Base-by-base conservation (phyloP, 2,888 invertebrate genomes). In the Cataglyphis albicans region DNA sequence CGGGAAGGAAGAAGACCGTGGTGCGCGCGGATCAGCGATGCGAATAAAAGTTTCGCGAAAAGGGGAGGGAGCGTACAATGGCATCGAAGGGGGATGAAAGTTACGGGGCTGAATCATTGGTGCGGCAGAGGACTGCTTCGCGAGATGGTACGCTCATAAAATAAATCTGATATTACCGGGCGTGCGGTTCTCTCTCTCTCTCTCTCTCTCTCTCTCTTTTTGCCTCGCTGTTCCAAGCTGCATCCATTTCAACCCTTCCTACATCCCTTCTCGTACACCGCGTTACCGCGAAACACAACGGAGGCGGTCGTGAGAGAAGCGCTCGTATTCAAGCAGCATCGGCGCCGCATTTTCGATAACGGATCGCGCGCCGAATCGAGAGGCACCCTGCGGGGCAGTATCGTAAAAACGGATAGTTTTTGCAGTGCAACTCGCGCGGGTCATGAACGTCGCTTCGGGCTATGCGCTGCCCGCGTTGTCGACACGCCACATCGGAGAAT, bases 331-430 rank as follows among this genome's bases (percentile, higher is more conserved):
- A 63, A 55, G 41, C 61, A n/a, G 7, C 44, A 18, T 5, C 18
- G 48, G n/a, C 57, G 55, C 48, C 48, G 67, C 48, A 35, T 48
- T 90, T 90, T 88, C 86, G 76, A 86, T 88, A 88, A 89, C 84
- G 83, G 78, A 83, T 86, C 83, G 82, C 68, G 78, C 74, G 74
- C 85, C 86, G 88, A 91, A 89, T 90, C 90, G 83, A 88, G 81
- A 88, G 86, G 85, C 86, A 38, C 87, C 87, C 87, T 81, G 63
- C 81, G 82, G 84, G 86, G 82, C 82, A 73, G 81, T 86, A 86
- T 88, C 88, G 88, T 88, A 88, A 91, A 52, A 91, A 85, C 84
- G 81, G 88, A 86, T 87, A 87, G 85, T 87, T 88, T 87, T 86
- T 83, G 78, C 83, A 67, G 80, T 78, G 72, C 48, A 48, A 18